A percentile compares a stretch with the other conserved stretches of the same genome.
These are phyloP conservation scores for Thereuonema tuberculata DNA, from an alignment of 1,140 invertebrate species.

Conservation along the genomic window DNA sequence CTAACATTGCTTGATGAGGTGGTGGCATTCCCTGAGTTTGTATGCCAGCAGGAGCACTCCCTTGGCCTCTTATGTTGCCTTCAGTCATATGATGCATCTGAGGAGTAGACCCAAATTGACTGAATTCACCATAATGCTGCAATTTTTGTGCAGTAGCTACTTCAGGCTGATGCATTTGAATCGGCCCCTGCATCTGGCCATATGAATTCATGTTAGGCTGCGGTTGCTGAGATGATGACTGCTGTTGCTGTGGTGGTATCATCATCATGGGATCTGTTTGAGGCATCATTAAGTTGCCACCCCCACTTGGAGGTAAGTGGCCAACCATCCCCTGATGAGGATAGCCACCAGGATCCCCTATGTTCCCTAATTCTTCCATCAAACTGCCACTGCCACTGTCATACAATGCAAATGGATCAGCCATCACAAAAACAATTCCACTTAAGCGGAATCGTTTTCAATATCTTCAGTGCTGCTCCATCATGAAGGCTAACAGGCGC, in stretches of 20 bases:
- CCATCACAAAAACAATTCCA: constrained; percentile 8
- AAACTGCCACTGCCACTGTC: constrained; percentile 16
- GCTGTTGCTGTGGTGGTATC: background rate
- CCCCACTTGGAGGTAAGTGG: constrained; percentile 16
- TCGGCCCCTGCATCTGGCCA: background rate
- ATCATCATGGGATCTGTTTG: constrained; percentile 9
- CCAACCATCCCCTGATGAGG: constrained; percentile 15
- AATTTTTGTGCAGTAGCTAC: background rate
- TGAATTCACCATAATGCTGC: constrained; percentile 9
- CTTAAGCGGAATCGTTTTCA: background rate
- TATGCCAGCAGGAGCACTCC: background rate
- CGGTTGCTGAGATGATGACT: constrained; percentile 16
- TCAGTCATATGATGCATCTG: constrained; percentile 4
- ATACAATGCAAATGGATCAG: constrained; percentile 14
- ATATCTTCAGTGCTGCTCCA: background rate
- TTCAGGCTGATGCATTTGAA: background rate
- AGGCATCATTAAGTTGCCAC: constrained; percentile 17
- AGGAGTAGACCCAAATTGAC: constrained; percentile 13
- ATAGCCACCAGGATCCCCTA: constrained; percentile 18
- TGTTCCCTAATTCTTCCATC: constrained; percentile 17
- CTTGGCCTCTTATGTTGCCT: background rate
- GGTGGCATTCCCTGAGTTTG: background rate
- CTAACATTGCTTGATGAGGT: background rate
- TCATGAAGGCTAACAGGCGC: background rate
- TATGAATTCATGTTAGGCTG: background rate